Evolutionary conservation across 1,140 invertebrate species (phyloP), one percentile per base, ranked within the genome.

Genomic region (Brachionus koreanus): DNA sequence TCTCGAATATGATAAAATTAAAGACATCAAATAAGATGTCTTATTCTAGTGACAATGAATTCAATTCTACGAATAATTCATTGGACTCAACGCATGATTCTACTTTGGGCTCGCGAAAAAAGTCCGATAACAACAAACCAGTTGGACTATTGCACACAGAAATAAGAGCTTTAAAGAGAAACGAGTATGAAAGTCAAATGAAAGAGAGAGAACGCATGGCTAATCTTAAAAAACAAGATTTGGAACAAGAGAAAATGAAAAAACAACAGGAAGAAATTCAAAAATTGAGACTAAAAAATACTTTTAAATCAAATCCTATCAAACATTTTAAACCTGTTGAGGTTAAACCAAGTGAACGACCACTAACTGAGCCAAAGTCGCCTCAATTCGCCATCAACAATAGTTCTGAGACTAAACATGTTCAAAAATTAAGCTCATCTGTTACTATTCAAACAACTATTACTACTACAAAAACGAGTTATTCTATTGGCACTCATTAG

Each of bases 231-330:
- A 85, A 84, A 25, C 69, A 85, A 37, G 83, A 85, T 25, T 75
- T 84, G 16, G 85, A 86, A 63, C 79, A 81, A 52, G 84, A 86
- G 81, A 76, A 82, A 35, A 74, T 82, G 23, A 83, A 83, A 65
- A 85, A 85, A 52, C 85, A 86, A n/a, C 88, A 89, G 72, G 88
- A 89, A 83, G 88, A 87, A 39, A 84, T 89, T 16, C 84, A 85
- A 13, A 83, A 86, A 79, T 65, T 89, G 43, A 84, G 89, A 19
- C 69, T 83, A 43, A 86, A 89, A 76, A 84, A 85, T 13, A 87
- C 90, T 7, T 89, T 89, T 82, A 88, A 89, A 84, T 86, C 88
- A 13, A 86, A 89, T 57, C 88, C 88, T 2, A 83, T 90, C 2
- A 85, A 85, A 79, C 85, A 86, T 25, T 89, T 85, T 83, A 88